These are phyloP conservation scores for Lycophotia porphyrea DNA, from an alignment of 2,888 invertebrate species.

Conservation along the genomic window DNA sequence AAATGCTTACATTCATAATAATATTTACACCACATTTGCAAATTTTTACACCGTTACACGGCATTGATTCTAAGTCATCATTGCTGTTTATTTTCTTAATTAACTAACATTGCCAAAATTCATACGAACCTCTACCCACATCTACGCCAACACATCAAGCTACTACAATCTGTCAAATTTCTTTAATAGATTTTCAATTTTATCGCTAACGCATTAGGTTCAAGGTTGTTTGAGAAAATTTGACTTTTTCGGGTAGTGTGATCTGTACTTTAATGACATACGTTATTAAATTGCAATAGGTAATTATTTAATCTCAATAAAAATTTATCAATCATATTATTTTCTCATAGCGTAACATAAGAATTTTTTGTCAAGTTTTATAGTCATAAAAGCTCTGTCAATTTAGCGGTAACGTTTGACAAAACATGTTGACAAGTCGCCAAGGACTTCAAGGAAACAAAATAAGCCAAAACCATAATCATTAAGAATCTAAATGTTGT, in stretches of 20 bases:
- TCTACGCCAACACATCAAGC: no score
- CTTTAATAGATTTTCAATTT: no score
- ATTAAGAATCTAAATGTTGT: background rate
- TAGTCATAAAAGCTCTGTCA: background rate
- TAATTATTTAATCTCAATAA: background rate
- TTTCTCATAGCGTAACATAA: background rate
- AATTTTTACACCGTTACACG: background rate
- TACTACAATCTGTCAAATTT: no score
- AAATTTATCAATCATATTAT: background rate
- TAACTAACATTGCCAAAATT: background rate
- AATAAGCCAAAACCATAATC: conserved; percentile 4
- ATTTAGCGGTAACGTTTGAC: background rate
- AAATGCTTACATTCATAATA: no score
- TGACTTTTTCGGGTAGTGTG: no score
- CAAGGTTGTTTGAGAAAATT: no score
- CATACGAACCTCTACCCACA: background rate
- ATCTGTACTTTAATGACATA: no score
- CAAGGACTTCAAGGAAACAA: background rate
- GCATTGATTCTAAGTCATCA: background rate
- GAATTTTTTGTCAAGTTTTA: background rate
- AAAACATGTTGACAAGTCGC: background rate
- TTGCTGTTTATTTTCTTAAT: no score
- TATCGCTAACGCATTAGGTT: no score
- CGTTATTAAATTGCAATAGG: background rate
- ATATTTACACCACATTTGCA: no score